Percentiles rank a stretch among this genome's conserved stretches.
These are phyloP conservation scores for Rosalia funebris DNA, from an alignment of 2,888 invertebrate species.

Conservation along the genomic window DNA sequence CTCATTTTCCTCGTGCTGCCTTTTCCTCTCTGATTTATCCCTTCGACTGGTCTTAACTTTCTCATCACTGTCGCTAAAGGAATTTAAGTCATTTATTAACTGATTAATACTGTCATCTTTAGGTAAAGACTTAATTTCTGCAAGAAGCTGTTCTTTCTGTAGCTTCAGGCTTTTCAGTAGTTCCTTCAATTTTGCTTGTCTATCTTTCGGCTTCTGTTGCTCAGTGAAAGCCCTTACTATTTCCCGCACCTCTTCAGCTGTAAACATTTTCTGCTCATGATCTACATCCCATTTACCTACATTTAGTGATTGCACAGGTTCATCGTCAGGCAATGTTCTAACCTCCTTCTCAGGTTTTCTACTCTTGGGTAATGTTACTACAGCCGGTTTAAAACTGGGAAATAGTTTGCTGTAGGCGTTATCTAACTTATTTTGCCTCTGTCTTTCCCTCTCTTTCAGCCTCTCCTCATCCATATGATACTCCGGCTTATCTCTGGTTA, in stretches of 20 bases:
- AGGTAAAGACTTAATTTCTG: constrained; percentile 57
- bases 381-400: constrained; percentile 50
- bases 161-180: constrained; percentile 58
- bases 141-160: constrained; percentile 59
- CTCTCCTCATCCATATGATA: constrained; percentile 64
- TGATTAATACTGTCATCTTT: constrained; percentile 51
- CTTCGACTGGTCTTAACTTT: constrained; percentile 30
- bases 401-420: constrained; percentile 64
- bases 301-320: constrained; percentile 30
- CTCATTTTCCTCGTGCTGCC: constrained; percentile 30
- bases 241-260: constrained; percentile 50
- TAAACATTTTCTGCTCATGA: constrained; percentile 44
- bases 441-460: constrained; percentile 61
- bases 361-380: constrained; percentile 54
- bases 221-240: constrained; percentile 46
- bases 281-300: constrained; percentile 48
- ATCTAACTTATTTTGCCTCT: constrained; percentile 67
- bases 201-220: constrained; percentile 44
- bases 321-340: constrained; percentile 21
- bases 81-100: constrained; percentile 46
- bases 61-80: constrained; percentile 38
- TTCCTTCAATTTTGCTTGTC: constrained; percentile 53
- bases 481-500: constrained; percentile 56
- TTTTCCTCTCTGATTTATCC: constrained; percentile 26
- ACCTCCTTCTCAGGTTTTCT: constrained; percentile 38